Evolutionary conservation across 2,113 vertebrate genomes (phyloP).

Genomic region (Engraulis encrasicolus): DNA sequence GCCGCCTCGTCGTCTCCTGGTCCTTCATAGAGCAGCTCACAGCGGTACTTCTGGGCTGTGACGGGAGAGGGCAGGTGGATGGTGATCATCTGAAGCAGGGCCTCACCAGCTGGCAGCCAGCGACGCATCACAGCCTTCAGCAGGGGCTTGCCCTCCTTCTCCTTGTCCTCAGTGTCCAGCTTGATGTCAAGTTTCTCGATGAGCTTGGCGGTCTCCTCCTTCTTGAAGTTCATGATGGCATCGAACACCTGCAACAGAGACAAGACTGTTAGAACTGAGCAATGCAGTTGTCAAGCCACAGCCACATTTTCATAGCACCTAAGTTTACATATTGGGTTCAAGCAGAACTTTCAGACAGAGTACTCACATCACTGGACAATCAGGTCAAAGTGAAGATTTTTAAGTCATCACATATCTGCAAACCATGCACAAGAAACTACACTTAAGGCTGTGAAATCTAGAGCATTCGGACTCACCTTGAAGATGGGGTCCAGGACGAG

Average conservation of each 20-base stretch:
- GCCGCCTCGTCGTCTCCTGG: constrained; percentile 92
- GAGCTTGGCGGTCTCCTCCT: constrained; percentile 88
- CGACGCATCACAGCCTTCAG: constrained; percentile 96
- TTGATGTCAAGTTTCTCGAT: constrained; percentile 92
- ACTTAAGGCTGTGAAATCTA: background rate
- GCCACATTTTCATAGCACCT: background rate
- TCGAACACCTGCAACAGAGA: constrained; percentile 81
- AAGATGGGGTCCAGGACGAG: constrained; percentile 95
- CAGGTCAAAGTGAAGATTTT: constrained; percentile 92
- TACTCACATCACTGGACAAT: constrained; percentile 77
- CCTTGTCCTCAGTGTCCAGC: constrained; percentile 87
- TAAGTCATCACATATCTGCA: constrained; percentile 71
- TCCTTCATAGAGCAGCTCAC: constrained; percentile 95
- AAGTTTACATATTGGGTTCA: background rate
- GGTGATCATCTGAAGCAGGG: constrained; percentile 96
- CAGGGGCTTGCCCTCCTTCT: constrained; percentile 92
- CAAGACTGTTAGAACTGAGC: background rate
- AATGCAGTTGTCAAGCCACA: background rate
- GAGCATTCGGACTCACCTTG: constrained; percentile 76
- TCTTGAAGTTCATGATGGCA: constrained; percentile 94
- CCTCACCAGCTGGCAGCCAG: constrained; percentile 94
- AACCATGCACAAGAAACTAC: background rate
- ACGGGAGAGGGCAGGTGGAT: constrained; percentile 96
- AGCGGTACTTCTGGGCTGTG: constrained; percentile 94
- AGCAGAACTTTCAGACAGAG: constrained; percentile 72